These are phyloP conservation scores for Ceratotherium simum DNA, from an alignment of 2,113 vertebrate genomes.

Conservation along the genomic window DNA sequence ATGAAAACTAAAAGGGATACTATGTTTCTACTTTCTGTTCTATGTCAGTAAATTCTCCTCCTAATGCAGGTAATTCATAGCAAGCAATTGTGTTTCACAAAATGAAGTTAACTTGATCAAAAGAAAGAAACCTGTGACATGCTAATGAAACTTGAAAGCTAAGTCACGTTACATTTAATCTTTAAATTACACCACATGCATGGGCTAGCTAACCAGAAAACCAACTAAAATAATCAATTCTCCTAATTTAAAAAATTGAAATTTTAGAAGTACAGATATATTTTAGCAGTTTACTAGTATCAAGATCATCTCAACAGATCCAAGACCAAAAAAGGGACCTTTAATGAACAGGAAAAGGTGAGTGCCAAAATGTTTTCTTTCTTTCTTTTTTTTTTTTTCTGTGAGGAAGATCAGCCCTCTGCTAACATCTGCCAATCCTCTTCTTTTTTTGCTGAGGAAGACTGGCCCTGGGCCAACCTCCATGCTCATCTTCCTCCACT, in stretches of 20 bases:
- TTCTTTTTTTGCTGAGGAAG: no score
- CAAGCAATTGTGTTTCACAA: neutral
- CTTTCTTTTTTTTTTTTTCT: no score
- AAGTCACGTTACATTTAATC: neutral
- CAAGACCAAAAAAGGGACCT: neutral
- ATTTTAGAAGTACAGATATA: neutral
- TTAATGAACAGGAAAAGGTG: neutral
- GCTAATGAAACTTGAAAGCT: neutral
- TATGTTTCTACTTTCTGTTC: neutral
- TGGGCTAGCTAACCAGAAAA: neutral
- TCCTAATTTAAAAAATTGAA: neutral
- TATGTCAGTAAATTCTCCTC: neutral
- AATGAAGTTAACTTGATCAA: neutral
- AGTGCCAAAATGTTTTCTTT: neutral
- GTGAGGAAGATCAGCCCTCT: no score
- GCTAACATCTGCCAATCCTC: no score
- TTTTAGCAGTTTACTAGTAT: neutral
- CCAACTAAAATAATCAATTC: conserved; percentile 4
- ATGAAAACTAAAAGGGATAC: neutral
- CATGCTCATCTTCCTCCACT: no score
- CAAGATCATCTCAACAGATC: neutral
- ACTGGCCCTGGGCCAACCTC: no score
- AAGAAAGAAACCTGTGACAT: neutral
- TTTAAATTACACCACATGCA: neutral
- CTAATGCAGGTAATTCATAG: neutral